Percentiles rank a stretch among this genome's conserved stretches.
phyloP scores from a whole-genome alignment of 1,140 invertebrate species.

The Hestina assimilis region DNA sequence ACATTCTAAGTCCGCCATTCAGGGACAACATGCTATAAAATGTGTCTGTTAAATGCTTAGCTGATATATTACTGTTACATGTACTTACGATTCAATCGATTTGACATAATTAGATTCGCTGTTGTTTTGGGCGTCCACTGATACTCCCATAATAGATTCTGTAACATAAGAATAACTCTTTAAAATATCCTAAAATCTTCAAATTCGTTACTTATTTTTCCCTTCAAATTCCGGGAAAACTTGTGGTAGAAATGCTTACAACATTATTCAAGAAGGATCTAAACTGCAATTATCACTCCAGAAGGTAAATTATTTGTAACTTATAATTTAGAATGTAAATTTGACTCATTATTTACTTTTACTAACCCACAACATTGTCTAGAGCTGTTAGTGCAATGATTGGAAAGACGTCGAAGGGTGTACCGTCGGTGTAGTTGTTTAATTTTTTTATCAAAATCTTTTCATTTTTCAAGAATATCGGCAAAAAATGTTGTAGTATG shows the following conservation, averaged over 20 bases:
- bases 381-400: constrained; percentile 84
- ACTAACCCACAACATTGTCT: constrained; percentile 91
- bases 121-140: constrained; percentile 85
- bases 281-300: too few relatives aligned
- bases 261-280: too few relatives aligned
- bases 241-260: too few relatives aligned
- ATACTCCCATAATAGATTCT: constrained; percentile 92
- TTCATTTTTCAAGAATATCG: constrained; percentile 87
- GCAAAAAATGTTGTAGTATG: constrained; percentile 87
- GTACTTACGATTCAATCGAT: constrained; percentile 82
- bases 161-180: too few relatives aligned
- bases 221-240: too few relatives aligned
- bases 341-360: too few relatives aligned
- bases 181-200: too few relatives aligned
- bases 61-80: too few relatives aligned
- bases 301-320: too few relatives aligned
- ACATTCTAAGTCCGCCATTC: too few relatives aligned
- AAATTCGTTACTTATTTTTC: too few relatives aligned
- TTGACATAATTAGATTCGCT: constrained; percentile 85
- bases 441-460: constrained; percentile 80
- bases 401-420: constrained; percentile 82
- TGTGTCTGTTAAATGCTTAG: neutral
- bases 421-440: constrained; percentile 48
- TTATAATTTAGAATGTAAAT: too few relatives aligned
- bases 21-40: neutral